Conservation (phyloP, 1,140 invertebrate genomes). For the Nomia melanderi region DNA sequence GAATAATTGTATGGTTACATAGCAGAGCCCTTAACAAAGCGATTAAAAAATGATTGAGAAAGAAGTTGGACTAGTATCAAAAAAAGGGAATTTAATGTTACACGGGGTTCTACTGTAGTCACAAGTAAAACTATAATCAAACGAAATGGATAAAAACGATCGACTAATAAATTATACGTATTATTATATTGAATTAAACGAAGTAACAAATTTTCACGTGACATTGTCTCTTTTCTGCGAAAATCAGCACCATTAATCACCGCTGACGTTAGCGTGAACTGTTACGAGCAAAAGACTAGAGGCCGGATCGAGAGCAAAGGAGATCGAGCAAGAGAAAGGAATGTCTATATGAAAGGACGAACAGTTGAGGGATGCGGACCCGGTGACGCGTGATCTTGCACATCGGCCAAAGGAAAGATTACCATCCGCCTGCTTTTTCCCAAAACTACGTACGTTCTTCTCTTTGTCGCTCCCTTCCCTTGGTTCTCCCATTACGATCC, state of each 20-base stretch:
- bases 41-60: too few relatives aligned
- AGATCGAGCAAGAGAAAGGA: slow-evolving; percentile 69
- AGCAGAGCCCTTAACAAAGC: too few relatives aligned
- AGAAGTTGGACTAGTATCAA: too few relatives aligned
- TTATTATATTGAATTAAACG: too few relatives aligned
- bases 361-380: slow-evolving; percentile 60
- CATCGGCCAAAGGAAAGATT: slow-evolving; percentile 81
- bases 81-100: too few relatives aligned
- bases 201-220: too few relatives aligned
- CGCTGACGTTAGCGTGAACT: slow-evolving; percentile 7
- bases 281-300: slow-evolving; percentile 47
- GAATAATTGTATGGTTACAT: too few relatives aligned
- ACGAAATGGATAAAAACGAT: too few relatives aligned
- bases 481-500: slow-evolving; percentile 5
- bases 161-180: too few relatives aligned
- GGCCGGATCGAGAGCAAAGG: slow-evolving; percentile 48
- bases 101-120: too few relatives aligned
- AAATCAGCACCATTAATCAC: background rate
- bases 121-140: too few relatives aligned
- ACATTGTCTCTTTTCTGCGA: too few relatives aligned
- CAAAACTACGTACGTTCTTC: slow-evolving; percentile 56
- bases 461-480: slow-evolving; percentile 35
- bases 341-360: slow-evolving; percentile 79
- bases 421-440: slow-evolving; percentile 73
- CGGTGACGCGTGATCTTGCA: slow-evolving; percentile 80